A percentile compares a stretch with the other conserved stretches of the same genome.
phyloP scores from a whole-genome alignment of 53 echinoderm and acorn worm species.

The Temnopleurus reevesii region DNA sequence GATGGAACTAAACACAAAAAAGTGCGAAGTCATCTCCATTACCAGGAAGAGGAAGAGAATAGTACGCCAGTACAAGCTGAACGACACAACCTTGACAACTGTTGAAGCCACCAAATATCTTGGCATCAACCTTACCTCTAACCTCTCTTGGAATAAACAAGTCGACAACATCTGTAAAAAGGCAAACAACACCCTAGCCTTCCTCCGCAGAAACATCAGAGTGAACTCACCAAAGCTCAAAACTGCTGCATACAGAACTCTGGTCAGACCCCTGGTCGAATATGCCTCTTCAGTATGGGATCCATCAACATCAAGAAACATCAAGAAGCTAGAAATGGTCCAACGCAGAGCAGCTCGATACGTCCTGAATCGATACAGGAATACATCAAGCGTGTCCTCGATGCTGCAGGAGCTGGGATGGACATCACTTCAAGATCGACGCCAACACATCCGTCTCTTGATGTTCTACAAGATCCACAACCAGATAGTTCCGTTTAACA shows the following conservation, averaged over 20 bases:
- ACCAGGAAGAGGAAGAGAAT: too few relatives aligned
- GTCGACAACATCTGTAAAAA: slow-evolving; percentile 8
- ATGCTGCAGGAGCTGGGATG: slow-evolving; percentile 32
- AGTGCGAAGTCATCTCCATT: background rate
- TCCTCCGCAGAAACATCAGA: slow-evolving; percentile 1
- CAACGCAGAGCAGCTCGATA: slow-evolving; percentile 39
- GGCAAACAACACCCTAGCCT: slow-evolving; percentile 45
- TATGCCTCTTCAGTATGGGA: slow-evolving; percentile 45
- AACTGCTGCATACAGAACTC: slow-evolving; percentile 7
- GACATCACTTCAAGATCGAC: slow-evolving; percentile 37
- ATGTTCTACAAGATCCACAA: slow-evolving; percentile 49
- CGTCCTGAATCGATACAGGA: slow-evolving; percentile 26
- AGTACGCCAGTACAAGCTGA: background rate
- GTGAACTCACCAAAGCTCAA: slow-evolving; percentile 23
- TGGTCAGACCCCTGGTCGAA: slow-evolving; percentile 31
- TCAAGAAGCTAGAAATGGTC: slow-evolving; percentile 49
- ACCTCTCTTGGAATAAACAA: slow-evolving; percentile 32
- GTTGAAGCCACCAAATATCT: background rate
- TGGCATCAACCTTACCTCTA: background rate
- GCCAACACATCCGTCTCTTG: slow-evolving; percentile 22
- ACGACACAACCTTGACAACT: background rate
- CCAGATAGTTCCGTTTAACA: too few relatives aligned
- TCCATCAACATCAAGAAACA: slow-evolving; percentile 21
- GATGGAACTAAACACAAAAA: slow-evolving; percentile 39
- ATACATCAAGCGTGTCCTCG: slow-evolving; percentile 10